Conservation (phyloP, 2,888 invertebrate species). For the Mesoligia furuncula region DNA sequence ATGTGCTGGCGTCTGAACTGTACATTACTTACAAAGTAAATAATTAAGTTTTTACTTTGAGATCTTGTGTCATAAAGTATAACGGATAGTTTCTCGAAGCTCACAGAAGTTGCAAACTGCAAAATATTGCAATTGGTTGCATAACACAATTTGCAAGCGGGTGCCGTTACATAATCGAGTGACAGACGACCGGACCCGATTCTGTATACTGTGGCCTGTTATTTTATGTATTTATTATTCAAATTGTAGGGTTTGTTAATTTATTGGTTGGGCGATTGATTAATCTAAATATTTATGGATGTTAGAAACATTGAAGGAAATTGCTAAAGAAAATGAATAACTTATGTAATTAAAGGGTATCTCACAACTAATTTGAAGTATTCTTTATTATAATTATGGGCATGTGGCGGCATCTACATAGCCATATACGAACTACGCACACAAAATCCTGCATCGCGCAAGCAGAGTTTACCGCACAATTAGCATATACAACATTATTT, state of each 20-base stretch:
- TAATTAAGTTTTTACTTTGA: background rate
- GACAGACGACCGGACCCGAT: conserved; percentile 34
- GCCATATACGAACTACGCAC: background rate
- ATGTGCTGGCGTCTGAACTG: no score
- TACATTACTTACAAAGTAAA: background rate
- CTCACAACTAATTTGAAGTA: background rate
- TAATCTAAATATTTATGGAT: conserved; percentile 14
- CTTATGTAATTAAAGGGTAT: background rate
- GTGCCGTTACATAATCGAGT: conserved; percentile 39
- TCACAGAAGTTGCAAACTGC: conserved; percentile 43
- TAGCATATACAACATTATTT: no score
- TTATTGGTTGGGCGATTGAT: conserved; percentile 7
- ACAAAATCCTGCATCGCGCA: background rate
- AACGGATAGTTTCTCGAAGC: conserved; percentile 30
- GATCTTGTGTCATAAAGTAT: conserved; percentile 17
- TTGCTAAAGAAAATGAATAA: background rate
- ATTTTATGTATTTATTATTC: conserved; percentile 27
- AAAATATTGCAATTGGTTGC: conserved; percentile 63
- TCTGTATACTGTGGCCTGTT: conserved; percentile 16
- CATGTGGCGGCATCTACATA: no score
- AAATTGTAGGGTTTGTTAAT: conserved; percentile 13
- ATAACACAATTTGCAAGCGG: conserved; percentile 64
- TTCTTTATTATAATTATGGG: no score
- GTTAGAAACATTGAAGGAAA: background rate
- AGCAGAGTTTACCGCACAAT: background rate